Evolutionary conservation across 2,797 vertebrate species (phyloP), one percentile per base, ranked within the genome.

Genomic region (Neosilurus hyrtlii): DNA sequence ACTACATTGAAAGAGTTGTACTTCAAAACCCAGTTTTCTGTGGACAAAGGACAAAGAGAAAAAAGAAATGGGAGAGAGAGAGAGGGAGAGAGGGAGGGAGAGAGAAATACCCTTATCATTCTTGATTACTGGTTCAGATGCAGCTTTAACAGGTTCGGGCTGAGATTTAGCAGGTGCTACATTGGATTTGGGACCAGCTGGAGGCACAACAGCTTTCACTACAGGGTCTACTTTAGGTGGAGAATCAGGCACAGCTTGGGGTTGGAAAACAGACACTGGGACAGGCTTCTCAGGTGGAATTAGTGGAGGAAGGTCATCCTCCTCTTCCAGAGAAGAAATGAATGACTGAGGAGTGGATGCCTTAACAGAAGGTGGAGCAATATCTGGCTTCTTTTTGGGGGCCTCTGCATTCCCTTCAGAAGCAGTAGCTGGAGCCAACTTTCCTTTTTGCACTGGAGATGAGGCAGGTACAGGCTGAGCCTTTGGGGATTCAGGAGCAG

Each of bases 301-400:
- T 88, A 99, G 95, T 86, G 97, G 97, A 63, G 97, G 98, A 84
- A 98, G 94, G 9, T 98, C 97, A 85, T 98, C 96, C 61, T 97
- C 94, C 84, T 95, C 94, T 84, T 95, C 93, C 83, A 81, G 91
- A 61, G 82, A 9, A 71, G 54, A 62, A 83, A 81, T 66, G 82
- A 68, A 3, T 68, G 79, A 57, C 71, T 76, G 51, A 75, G 84
- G 61, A 24, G 76, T 63, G 80, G 73, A 65, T 24, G 83, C 79
- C 67, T 74, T n/a, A 75, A 83, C 75, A 70, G 81, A 59, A 49
- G 90, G 82, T 85, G 73, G 52, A 52, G 37, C 70, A 37, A 84
- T 43, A 37, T 12, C 51, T 49, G 79, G 70, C 70, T 86, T 86
- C 79, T 76, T 83, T 83, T 83, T 66, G 74, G 77, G 81, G 51